Evolutionary conservation across 2,113 vertebrate genomes (phyloP).

Genomic region (Ascaphus truei): DNA sequence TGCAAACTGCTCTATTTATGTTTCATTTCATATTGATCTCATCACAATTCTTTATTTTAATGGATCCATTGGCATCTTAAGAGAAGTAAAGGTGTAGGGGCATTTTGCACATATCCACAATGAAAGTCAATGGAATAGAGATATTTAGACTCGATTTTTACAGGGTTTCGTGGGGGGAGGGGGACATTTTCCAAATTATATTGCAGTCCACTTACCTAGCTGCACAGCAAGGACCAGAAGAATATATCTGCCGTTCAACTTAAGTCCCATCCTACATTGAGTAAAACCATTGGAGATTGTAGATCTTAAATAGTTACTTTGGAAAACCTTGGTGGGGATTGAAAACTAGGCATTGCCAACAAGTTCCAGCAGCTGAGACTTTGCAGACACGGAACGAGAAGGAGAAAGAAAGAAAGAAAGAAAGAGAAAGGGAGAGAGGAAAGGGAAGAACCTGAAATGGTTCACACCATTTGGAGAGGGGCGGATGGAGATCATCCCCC

Average conservation of each 20-base stretch:
- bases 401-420: constrained; percentile 48
- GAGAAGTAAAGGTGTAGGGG: too few species aligned
- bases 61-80: too few species aligned
- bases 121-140: too few species aligned
- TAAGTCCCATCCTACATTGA: constrained; percentile 95
- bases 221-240: constrained; percentile 88
- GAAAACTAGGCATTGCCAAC: constrained; percentile 78
- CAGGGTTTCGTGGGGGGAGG: too few species aligned
- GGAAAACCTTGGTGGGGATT: constrained; percentile 71
- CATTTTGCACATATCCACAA: too few species aligned
- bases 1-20: too few species aligned
- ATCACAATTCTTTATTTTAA: too few species aligned
- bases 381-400: constrained; percentile 61
- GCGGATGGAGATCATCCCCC: constrained; percentile 67
- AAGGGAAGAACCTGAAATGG: constrained; percentile 68
- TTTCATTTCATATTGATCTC: too few species aligned
- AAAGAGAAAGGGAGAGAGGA: constrained; percentile 45
- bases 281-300: constrained; percentile 86
- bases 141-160: too few species aligned
- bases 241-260: constrained; percentile 88
- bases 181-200: too few species aligned
- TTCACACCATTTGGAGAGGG: constrained; percentile 78
- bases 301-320: constrained; percentile 77
- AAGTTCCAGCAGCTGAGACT: constrained; percentile 71
- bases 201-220: constrained; percentile 78